phyloP scores from a whole-genome alignment of 2,797 vertebrate species.

The Lepus townsendii region DNA sequence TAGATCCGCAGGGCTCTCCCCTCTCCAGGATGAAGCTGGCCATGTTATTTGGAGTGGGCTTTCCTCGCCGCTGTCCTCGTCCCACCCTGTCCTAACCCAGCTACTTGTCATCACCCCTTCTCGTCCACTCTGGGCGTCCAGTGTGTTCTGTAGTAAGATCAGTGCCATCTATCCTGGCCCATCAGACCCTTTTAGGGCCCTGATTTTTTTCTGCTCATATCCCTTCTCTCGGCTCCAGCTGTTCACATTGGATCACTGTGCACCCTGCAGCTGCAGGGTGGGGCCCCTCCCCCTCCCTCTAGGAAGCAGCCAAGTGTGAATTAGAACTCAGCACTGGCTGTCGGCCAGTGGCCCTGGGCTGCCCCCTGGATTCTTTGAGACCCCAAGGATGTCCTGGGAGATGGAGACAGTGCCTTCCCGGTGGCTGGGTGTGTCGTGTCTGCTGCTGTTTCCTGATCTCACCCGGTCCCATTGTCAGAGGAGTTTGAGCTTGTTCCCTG shows the following conservation, averaged over 20 bases:
- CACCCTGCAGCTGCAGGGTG: background rate
- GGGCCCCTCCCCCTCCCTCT: background rate
- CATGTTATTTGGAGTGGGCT: background rate
- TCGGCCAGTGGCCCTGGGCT: background rate
- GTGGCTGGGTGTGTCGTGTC: background rate
- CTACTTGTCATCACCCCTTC: background rate
- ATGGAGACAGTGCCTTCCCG: background rate
- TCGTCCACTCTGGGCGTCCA: background rate
- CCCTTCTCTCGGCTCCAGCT: too few species aligned
- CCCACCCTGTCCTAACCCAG: background rate
- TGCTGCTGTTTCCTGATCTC: background rate
- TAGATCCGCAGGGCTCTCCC: background rate
- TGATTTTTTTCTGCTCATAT: too few species aligned
- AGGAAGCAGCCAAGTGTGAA: too few species aligned
- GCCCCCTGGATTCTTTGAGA: background rate
- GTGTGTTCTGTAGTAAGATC: background rate
- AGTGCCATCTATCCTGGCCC: background rate
- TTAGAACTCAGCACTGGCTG: background rate
- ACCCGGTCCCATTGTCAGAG: background rate
- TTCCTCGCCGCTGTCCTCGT: background rate
- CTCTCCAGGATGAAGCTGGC: background rate
- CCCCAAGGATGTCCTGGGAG: background rate
- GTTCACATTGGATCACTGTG: background rate
- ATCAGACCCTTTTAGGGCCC: background rate
- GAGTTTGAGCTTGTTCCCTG: constrained; percentile 2